These are phyloP conservation scores for Platyscapa corneri DNA, from an alignment of 1,140 invertebrate species.

Conservation along the genomic window DNA sequence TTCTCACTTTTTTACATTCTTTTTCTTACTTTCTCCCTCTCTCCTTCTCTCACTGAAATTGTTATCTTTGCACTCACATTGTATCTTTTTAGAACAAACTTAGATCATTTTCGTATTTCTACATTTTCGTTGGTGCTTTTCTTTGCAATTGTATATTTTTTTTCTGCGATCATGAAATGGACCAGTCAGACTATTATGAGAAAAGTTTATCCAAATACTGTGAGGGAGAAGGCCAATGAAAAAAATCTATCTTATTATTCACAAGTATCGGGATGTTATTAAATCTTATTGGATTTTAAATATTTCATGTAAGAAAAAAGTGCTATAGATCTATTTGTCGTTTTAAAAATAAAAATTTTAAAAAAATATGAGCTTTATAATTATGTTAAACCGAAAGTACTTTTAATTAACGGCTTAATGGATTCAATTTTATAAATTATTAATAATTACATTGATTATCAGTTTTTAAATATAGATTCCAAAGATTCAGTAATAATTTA, in stretches of 20 bases:
- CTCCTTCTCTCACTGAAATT: background rate
- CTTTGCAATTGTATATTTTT: slow-evolving; percentile 23
- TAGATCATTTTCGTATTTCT: background rate
- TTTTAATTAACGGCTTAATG: too few species aligned
- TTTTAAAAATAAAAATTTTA: too few species aligned
- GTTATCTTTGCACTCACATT: slow-evolving; percentile 45
- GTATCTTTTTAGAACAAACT: slow-evolving; percentile 48
- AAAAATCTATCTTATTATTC: slow-evolving; percentile 62
- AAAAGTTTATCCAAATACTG: background rate
- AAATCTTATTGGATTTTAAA: slow-evolving; percentile 24
- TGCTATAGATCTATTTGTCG: background rate
- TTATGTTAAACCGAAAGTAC: too few species aligned
- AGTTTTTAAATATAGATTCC: too few species aligned
- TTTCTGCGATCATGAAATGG: slow-evolving; percentile 60
- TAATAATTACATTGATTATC: too few species aligned
- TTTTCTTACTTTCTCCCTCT: too few species aligned
- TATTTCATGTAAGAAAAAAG: background rate
- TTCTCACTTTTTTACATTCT: too few species aligned
- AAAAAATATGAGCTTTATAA: too few species aligned
- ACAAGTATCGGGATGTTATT: background rate
- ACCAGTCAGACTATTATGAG: slow-evolving; percentile 55
- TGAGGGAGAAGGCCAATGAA: slow-evolving; percentile 58
- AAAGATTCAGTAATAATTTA: too few species aligned
- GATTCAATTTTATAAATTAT: too few species aligned
- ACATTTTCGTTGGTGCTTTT: background rate